phyloP scores from a whole-genome alignment of 2,888 invertebrate species.

The Cerceris ruficornis region DNA sequence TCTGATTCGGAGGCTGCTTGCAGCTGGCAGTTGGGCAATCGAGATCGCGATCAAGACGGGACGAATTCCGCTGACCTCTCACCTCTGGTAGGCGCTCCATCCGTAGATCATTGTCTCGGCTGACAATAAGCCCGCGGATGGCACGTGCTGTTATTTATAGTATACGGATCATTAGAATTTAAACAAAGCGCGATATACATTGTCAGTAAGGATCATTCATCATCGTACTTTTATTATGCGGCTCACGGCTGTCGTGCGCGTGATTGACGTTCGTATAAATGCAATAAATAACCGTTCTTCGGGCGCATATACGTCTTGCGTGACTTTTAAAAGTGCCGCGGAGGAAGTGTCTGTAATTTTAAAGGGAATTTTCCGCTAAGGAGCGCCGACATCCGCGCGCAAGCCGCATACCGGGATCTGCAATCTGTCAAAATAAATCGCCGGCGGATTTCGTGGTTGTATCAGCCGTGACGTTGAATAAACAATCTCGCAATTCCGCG shows the following conservation, averaged over 20 bases:
- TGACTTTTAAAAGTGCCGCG: slow-evolving; percentile 19
- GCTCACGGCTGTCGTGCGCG: slow-evolving; percentile 32
- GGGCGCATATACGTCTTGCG: slow-evolving; percentile 25
- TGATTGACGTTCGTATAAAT: slow-evolving; percentile 4
- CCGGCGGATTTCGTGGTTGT: slow-evolving; percentile 58
- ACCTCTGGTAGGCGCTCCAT: slow-evolving; percentile 25
- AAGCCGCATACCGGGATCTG: slow-evolving; percentile 29
- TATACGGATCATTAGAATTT: slow-evolving; percentile 60
- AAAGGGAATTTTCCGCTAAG: slow-evolving; percentile 1
- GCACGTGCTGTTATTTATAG: slow-evolving; percentile 65
- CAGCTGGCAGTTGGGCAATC: slow-evolving; percentile 59
- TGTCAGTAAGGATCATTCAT: slow-evolving; percentile 43
- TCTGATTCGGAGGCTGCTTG: slow-evolving; percentile 47
- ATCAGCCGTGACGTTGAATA: slow-evolving; percentile 67
- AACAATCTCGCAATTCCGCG: slow-evolving; percentile 62
- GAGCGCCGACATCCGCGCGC: neutral
- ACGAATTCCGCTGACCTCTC: slow-evolving; percentile 62
- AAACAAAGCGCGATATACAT: slow-evolving; percentile 53
- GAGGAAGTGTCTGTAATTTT: neutral
- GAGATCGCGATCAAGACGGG: slow-evolving; percentile 46
- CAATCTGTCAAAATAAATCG: slow-evolving; percentile 70
- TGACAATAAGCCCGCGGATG: slow-evolving; percentile 53
- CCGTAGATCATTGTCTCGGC: slow-evolving; percentile 54
- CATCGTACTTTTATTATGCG: slow-evolving; percentile 46
- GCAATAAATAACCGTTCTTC: slow-evolving; percentile 40